Base-by-base conservation (phyloP, 1,140 invertebrate species). In the Zaprionus kolodkinae region DNA sequence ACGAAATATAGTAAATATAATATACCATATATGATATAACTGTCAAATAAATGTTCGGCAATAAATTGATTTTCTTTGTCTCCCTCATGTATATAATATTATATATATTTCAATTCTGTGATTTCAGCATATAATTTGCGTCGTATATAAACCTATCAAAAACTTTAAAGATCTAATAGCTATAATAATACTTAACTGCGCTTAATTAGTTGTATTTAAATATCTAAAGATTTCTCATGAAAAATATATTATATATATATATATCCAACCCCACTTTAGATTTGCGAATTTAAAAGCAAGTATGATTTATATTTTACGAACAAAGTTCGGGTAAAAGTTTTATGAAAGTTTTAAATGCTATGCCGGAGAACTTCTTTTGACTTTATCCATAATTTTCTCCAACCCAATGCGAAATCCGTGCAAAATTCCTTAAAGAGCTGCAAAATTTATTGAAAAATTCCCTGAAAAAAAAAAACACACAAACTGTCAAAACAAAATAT, bases 391-490 rank as follows among this genome's bases (percentile, higher is more conserved):
- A 43, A 43, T 3, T 43, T 43, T 5, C 0, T 5, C 0, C 40
- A 15, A n/a, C 21, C 15, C 17, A 25, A 17, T n/a, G 45, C 10
- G 17, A 50, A 50, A 25, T 50, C 45, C 45, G 45, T 50, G 45
- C 45, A 17, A 30, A 43, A 45, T 33, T 45, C 40, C 59, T 61
- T 45, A 15, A n/a, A 61, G 5, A 66, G n/a, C 63, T 56, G 25
- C 12, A 25, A 62, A 35, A 17, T 55, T 15, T 55, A 45, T 13
- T 21, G 33, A 5, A 38, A 9, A 56, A 54, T 66, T 43, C 6
- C 25, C 35, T 21, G 33, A 57, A 54, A 15, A 54, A 43, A 57
- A 54, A 15, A 27, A 48, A n/a, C n/a, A n/a, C n/a, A 21, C 21
- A 11, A 40, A 57, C 66, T 66, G 43, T n/a, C 27, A 57, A 1